Base-by-base conservation (phyloP, 2,888 invertebrate species). In the Conomelus anceps region DNA sequence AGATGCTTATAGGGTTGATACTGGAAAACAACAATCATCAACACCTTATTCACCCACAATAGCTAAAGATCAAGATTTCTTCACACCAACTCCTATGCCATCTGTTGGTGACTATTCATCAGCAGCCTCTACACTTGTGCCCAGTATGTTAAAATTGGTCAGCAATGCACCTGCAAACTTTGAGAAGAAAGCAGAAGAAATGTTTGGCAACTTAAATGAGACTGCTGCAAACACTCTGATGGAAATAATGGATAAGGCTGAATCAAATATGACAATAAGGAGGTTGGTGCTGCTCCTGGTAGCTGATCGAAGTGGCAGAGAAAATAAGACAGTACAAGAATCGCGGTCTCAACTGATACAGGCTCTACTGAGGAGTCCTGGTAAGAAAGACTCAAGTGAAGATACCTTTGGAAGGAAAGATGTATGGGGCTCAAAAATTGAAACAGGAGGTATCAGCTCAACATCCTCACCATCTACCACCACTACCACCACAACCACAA, bases 231-330 rank as follows among this genome's bases (percentile, higher is more conserved):
- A 95, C 90, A 96, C 96, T 91, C 94, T 97, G 89, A 95, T 97
- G 94, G 95, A 95, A 90, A 96, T 97, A 84, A 97, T 97, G 97
- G 96, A 96, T 92, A 96, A 97, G 92, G 97, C 97, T 0, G 96
- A 92, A 90, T 90, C 91, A 7, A 92, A 92, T 87, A 91, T 91
- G 89, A 91, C 92, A 4, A 88, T 92, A 17, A 91, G 92, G 88
- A 94, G 96, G 91, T 93, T 97, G 29, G 96, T 97, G 89, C 93
- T 97, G 29, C 93, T 97, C 24, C 93, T 97, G 90, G 96, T 97
- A 22, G 97, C 96, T 92, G 96, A 96, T 91, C 94, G 94, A 34
- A 95, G 96, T 88, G 95, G 95, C 92, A 95, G 95, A 92, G 96
- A 96, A 91, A 95, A 95, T 89, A 91, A 90, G 90, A 96, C 96